Evolutionary conservation across 2,888 invertebrate species (phyloP).

Genomic region (Caenorhabditis wallacei): DNA sequence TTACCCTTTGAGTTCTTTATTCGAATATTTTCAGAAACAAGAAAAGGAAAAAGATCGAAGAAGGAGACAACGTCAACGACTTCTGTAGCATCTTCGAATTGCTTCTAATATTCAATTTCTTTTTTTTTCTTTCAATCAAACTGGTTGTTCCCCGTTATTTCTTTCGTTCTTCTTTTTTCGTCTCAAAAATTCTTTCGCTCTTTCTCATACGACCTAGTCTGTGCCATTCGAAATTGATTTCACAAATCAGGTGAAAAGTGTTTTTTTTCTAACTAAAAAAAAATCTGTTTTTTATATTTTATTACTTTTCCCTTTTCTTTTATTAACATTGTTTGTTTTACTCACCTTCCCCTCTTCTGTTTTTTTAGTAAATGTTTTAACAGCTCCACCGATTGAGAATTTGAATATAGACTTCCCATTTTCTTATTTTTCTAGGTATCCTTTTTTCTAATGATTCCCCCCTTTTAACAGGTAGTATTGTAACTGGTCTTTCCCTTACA

Average conservation of each 20-base stretch:
- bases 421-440: neutral
- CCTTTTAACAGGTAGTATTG: slow-evolving; percentile 5
- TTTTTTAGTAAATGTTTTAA: neutral
- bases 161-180: slow-evolving; percentile 15
- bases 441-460: neutral
- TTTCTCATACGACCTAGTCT: slow-evolving; percentile 39
- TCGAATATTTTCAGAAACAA: neutral
- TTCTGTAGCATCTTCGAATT: neutral
- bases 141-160: slow-evolving; percentile 11
- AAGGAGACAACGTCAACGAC: neutral
- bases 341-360: neutral
- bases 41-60: neutral
- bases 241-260: neutral
- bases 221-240: slow-evolving; percentile 19
- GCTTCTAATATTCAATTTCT: neutral
- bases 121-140: slow-evolving; percentile 2
- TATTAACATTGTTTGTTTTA: slow-evolving; percentile 21
- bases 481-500: slow-evolving; percentile 13
- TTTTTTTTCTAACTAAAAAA: neutral
- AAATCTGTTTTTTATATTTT: neutral
- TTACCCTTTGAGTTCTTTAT: neutral
- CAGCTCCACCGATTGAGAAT: no score
- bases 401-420: neutral
- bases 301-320: neutral
- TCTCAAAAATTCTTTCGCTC: slow-evolving; percentile 13